Base-by-base conservation (phyloP, 2,113 vertebrate species). In the Speoplatyrhinus poulsoni region DNA sequence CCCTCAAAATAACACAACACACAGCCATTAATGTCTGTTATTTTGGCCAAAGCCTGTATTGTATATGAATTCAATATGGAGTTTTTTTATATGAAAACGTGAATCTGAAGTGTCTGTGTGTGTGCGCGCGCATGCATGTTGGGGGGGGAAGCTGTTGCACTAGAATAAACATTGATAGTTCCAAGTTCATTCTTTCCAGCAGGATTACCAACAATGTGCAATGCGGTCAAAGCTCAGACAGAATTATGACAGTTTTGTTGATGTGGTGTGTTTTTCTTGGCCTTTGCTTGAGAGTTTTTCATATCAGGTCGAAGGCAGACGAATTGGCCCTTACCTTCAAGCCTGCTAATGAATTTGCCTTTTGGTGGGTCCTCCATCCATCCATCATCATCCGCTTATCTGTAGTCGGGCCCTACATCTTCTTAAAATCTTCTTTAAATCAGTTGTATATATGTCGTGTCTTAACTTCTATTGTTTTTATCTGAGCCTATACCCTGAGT, bases 261-360 rank as follows among this genome's bases (percentile, higher is more conserved):
- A 10, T 52, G 49, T 52, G 49, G 36, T 2, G 26, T 26, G 26
- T 52, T 52, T 52, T 52, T 15, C 13, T 12, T 52, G 13, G 49
- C 11, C 9, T 52, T 15, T 4, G 49, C 49, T 52, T 41, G 36
- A 41, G 0, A 52, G 10, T 52, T 12, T 52, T 52, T 52, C 49
- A 52, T 15, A 11, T 52, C 4, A 52, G 49, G 49, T 11, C 1
- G 9, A 3, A 52, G 1, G 10, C 49, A 50, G 46, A 57, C 4
- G 41, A 9, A 41, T 70, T 69, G n/a, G 56, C 9, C 15, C 26
- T 68, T 70, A 66, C 13, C 32, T 46, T 17, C 17, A 68, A 54
- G n/a, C 69, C 58, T 61, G 79, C 74, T 65, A 66, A 67, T 73
- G 62, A 46, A 59, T 1, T 46, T 26, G 58, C 26, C 15, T 79